A percentile compares a stretch with the other conserved stretches of the same genome.
Evolutionary conservation across 2,797 vertebrate genomes (phyloP).

Genomic region (Crypturellus tataupa): DNA sequence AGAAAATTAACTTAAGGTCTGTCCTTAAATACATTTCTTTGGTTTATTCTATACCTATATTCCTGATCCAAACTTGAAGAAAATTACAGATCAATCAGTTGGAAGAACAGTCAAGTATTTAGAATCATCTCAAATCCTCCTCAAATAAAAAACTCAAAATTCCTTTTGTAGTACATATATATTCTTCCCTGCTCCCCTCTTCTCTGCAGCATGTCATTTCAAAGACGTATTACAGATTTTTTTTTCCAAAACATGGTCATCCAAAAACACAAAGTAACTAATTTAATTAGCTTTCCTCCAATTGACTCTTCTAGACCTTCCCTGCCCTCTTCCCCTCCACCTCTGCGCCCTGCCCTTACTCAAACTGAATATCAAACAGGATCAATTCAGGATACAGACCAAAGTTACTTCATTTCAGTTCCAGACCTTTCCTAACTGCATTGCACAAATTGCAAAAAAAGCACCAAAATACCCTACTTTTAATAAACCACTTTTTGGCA

Average conservation of each 20-base stretch:
- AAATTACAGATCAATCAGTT: background rate
- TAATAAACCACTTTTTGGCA: slow-evolving; percentile 8
- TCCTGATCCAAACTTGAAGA: background rate
- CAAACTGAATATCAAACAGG: background rate
- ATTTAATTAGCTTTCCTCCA: slow-evolving; percentile 33
- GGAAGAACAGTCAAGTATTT: background rate
- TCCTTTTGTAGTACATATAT: background rate
- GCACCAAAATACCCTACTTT: background rate
- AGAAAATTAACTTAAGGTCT: background rate
- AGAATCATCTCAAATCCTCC: background rate
- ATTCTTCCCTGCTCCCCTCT: too few relatives aligned
- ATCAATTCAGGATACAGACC: background rate
- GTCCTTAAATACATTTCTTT: background rate
- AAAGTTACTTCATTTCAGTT: background rate
- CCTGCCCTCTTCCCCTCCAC: too few relatives aligned
- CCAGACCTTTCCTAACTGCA: background rate
- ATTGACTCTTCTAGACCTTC: background rate
- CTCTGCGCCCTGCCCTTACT: background rate
- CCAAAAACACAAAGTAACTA: slow-evolving; percentile 6
- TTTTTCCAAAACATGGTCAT: background rate
- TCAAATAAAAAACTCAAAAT: background rate
- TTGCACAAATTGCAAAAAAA: background rate
- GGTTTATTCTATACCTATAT: background rate
- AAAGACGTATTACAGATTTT: too few relatives aligned
- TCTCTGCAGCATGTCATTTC: too few relatives aligned